Base-by-base conservation (phyloP, 2,888 invertebrate species). In the Cloeon dipterum region DNA sequence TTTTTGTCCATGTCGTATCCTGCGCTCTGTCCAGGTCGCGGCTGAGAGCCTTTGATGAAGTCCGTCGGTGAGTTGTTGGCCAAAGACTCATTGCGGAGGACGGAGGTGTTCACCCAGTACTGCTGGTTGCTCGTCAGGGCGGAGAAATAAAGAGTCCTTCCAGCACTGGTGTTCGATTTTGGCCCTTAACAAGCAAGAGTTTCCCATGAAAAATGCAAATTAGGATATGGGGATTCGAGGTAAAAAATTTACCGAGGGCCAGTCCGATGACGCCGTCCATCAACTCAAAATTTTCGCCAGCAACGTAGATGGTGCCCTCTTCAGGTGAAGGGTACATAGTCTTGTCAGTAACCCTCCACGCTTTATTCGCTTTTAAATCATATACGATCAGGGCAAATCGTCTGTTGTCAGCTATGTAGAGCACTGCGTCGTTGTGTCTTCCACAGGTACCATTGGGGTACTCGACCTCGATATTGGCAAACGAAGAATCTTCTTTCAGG, bases 291-390 rank as follows among this genome's bases (percentile, higher is more conserved):
- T 50, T 53, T 44, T 68, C 68, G 1, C 69, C 70, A 7, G 66
- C 68, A 41, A 85, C 75, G 56, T 66, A 68, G 43, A 76, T 75
- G 45, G 72, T 72, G 1, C 76, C 70, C 44, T 73, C 68, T 53
- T 82, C 74, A 0, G 83, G 82, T 59, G 83, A 74, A 0, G 83
- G 83, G 54, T 74, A 81, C 82, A 85, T 83, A 34, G 75, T 68
- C 0, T 82, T 74, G 54, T 83, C 82, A 19, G 72, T 65, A 3
- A 78, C 61, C 34, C 83, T 63, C 82, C 83, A 83, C 20, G 82
- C 77, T 42, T 71, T 68, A 51, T 81, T 81, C 32, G 68, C 68
- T 3, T 65, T 59, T 8, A 70, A 74, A 47, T 85, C 81, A 49
- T 74, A 74, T 1, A 68, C 62, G 2, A 68, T 47, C 7, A 69